Evolutionary conservation across 2,113 vertebrate species (phyloP), one percentile per base, ranked within the genome.

Genomic region (Cyphotilapia sp.): DNA sequence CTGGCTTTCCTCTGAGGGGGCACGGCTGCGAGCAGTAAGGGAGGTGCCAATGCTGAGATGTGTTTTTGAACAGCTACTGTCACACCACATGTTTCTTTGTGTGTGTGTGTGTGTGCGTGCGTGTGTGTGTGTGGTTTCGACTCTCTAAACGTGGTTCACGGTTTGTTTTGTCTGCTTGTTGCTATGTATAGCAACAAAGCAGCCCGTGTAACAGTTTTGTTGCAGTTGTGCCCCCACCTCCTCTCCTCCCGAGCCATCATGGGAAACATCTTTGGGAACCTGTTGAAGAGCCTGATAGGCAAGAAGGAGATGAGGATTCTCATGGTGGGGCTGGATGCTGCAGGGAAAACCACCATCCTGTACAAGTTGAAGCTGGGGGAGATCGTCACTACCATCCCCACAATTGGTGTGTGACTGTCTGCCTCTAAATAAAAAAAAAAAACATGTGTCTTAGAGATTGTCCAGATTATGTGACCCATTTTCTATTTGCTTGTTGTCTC

Each of bases 291-390:
- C 96, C 96, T 99, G 74, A 98, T 99, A 91, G 98, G 98, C 66
- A 98, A 98, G 95, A 98, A 98, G 93, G 98, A 98, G 95, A 98
- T 98, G 98, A 95, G 98, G 86, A 98, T 98, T 91, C 96, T 98
- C 54, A 98, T 99, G 98, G 98, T 97, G 94, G 97, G 97, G n/a
- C 94, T 98, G 88, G 98, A 98, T 29, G 98, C 98, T 2, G 98
- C 98, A 3, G 98, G 98, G 6, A 98, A 98, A 95, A 98, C 98
- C 82, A 98, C 98, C 81, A 98, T 98, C 93, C 97, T 98, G 40
- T 98, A 98, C 94, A 98, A 98, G 93, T 95, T 98, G 82, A 98
- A 98, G 90, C 95, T 98, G 49, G 98, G 98, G 12, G 98, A 98
- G 95, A 98, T 98, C 1, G 98, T 98, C 76, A 98, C 98, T 88